Base-by-base conservation (phyloP, 2,797 vertebrate species). In the Mormyrops boulengeri region DNA sequence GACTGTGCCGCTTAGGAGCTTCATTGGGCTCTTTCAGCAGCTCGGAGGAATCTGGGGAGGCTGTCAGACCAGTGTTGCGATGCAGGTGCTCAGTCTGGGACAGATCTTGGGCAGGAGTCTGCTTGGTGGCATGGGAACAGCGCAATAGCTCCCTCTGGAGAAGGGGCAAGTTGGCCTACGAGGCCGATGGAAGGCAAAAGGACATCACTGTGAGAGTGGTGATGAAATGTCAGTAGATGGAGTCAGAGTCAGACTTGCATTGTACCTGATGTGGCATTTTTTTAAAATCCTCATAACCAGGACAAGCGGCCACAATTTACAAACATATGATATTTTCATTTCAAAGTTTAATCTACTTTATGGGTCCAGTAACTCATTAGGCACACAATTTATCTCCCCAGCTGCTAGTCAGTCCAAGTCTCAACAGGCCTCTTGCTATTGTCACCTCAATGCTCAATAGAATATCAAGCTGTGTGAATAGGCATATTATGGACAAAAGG, bases 41-140 rank as follows among this genome's bases (percentile, higher is more conserved):
- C 94, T 99, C 98, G 0, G 98, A 97, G 90, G 98, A 99, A 95
- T 99, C 98, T 0, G 97, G 95, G 0, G 98, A 98, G 0, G 98
- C 99, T 0, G 97, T 95, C 85, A 97, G 94, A 52, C 96, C 97
- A 88, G 98, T 98, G 95, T 97, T 99, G 85, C 99, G 97, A 92
- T 99, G 96, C 92, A 99, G 96, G 94, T 99, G 98, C 93, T 99
- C 99, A 0, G 99, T 98, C 93, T 99, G 98, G 17, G 98, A 98
- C 93, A 99, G 95, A 95, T 99, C 99, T 94, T 99, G 99, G 49
- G 99, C 99, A 0, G 99, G 99, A 1, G 98, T 99, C 95, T 99
- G 98, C 94, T 99, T 99, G 95, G 99, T 98, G 4, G 98, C 97
- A 0, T 98, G 96, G 49, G 98, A 98, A 0, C 98, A 99, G 94